Conservation (phyloP, 2,113 vertebrate genomes). For the Edolisoma coerulescens region DNA sequence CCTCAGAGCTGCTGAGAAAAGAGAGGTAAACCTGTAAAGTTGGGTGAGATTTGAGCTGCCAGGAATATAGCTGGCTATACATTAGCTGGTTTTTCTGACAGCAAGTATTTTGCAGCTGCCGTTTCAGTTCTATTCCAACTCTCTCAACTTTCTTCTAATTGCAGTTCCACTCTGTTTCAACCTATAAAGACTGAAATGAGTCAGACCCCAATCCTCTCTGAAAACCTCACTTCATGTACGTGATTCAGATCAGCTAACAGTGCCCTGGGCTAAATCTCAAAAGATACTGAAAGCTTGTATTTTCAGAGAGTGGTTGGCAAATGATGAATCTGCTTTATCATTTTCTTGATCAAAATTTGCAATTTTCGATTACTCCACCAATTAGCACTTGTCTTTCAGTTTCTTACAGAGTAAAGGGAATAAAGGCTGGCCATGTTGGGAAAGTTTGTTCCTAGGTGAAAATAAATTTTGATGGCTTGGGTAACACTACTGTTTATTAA, state of each 20-base stretch:
- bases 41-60: background rate
- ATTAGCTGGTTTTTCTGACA: background rate
- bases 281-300: background rate
- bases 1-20: background rate
- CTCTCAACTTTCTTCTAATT: background rate
- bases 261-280: background rate
- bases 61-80: background rate
- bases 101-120: background rate
- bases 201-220: background rate
- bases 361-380: background rate
- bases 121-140: background rate
- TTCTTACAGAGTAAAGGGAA: background rate
- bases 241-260: background rate
- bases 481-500: background rate
- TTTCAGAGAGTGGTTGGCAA: background rate
- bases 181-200: background rate
- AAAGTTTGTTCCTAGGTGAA: background rate
- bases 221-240: background rate
- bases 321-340: background rate
- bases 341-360: background rate
- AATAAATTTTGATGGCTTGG: background rate
- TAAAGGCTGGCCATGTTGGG: background rate
- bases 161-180: background rate
- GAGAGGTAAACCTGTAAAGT: background rate
- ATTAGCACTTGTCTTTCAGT: background rate